Conservation (phyloP, 1,140 invertebrate genomes). For the Drosophila orena region DNA sequence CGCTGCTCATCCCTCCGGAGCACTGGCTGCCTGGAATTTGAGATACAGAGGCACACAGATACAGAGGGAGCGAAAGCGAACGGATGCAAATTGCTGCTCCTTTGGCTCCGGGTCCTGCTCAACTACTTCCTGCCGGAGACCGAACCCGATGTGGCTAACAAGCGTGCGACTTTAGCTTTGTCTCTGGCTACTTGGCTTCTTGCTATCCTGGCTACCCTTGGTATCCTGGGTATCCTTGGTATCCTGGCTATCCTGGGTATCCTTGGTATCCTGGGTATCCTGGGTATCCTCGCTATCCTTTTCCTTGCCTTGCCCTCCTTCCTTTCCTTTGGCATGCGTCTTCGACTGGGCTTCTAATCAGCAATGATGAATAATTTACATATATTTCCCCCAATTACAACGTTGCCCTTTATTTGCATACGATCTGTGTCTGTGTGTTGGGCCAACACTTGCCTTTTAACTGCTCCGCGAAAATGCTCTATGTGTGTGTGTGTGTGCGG, state of each 20-base stretch:
- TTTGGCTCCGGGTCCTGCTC: conserved; percentile 41
- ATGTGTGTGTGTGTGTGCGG: conserved; percentile 38
- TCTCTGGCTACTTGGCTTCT: conserved; percentile 16
- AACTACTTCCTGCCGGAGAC: conserved; percentile 69
- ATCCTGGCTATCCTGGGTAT: not conserved
- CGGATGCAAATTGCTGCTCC: conserved; percentile 67
- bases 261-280: not conserved
- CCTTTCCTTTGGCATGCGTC: conserved; percentile 20
- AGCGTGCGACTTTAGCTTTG: conserved; percentile 54
- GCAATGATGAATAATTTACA: conserved; percentile 85
- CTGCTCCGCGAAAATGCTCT: conserved; percentile 31
- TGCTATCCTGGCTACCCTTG: not conserved
- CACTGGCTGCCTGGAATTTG: not conserved
- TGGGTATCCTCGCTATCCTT: not conserved
- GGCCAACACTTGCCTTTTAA: conserved; percentile 58
- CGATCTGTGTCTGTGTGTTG: conserved; percentile 26
- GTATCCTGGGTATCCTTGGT: not conserved
- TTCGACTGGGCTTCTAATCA: conserved; percentile 77
- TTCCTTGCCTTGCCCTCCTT: not conserved
- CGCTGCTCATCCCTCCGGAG: conserved; percentile 18
- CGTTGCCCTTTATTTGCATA: conserved; percentile 83
- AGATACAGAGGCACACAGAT: not conserved
- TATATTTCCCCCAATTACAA: conserved; percentile 83
- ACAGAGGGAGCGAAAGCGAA: not conserved
- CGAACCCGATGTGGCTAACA: conserved; percentile 67